These are phyloP conservation scores for Leuciscus idus DNA, from an alignment of 2,113 vertebrate genomes.

Conservation along the genomic window DNA sequence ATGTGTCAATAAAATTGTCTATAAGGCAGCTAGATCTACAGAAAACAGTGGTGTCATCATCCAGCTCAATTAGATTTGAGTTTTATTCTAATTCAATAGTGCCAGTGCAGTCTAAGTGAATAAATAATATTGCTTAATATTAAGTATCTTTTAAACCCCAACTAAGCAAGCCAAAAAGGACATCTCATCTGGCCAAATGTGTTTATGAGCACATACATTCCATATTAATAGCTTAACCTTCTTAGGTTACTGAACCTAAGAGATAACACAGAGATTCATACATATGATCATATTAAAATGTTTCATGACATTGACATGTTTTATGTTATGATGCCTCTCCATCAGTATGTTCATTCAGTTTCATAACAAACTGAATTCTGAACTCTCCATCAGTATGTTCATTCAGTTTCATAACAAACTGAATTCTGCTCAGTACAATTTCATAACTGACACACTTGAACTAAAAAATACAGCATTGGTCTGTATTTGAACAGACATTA, in stretches of 20 bases:
- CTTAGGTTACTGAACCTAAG: neutral
- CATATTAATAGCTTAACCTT: no score
- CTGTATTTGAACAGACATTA: constrained; percentile 25
- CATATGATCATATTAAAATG: neutral
- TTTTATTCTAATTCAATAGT: no score
- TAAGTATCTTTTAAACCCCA: no score
- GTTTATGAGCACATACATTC: no score
- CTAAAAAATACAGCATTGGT: neutral
- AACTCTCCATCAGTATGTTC: neutral
- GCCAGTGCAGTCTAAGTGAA: no score
- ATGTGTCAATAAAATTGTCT: no score
- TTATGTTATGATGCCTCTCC: neutral
- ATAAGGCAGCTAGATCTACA: no score
- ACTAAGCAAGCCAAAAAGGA: no score
- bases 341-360: neutral
- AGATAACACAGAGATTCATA: neutral
- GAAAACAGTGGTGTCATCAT: no score
- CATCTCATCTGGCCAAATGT: no score
- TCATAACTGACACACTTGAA: neutral
- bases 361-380: neutral
- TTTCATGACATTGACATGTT: neutral
- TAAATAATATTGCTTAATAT: no score
- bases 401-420: neutral
- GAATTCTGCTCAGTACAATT: neutral
- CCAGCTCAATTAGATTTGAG: no score